A percentile compares a stretch with the other conserved stretches of the same genome.
Evolutionary conservation across 2,888 invertebrate genomes (phyloP).

Genomic region (Melinopterus prodromus): DNA sequence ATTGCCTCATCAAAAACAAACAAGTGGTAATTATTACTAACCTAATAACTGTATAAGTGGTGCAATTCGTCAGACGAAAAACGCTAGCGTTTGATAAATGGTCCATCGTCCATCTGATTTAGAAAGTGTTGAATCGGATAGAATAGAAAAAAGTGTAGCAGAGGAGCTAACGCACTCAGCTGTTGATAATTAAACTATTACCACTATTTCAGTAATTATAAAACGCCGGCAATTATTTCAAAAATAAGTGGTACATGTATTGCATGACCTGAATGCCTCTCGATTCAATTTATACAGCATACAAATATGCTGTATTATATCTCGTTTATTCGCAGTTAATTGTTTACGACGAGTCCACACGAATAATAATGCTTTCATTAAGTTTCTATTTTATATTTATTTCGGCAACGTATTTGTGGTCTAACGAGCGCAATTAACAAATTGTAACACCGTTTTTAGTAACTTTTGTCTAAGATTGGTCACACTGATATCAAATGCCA

Average conservation of each 20-base stretch:
- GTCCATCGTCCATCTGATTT: neutral
- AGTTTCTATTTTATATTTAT: neutral
- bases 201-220: neutral
- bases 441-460: too few species aligned
- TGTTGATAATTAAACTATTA: neutral
- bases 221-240: neutral
- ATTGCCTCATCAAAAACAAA: neutral
- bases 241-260: conserved; percentile 4
- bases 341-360: neutral
- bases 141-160: neutral
- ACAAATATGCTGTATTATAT: neutral
- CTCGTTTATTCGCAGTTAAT: neutral
- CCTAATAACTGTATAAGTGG: neutral
- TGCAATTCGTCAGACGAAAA: too few species aligned
- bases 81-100: neutral
- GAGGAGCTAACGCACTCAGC: neutral
- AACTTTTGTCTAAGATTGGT: too few species aligned
- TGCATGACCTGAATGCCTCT: conserved; percentile 4
- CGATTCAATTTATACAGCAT: neutral
- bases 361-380: neutral
- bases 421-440: neutral
- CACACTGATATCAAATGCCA: too few species aligned
- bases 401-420: neutral
- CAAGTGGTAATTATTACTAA: neutral
- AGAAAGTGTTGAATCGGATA: neutral